phyloP scores from a whole-genome alignment of 64 coral and sea anemone genomes.

The Trachythela sp. region DNA sequence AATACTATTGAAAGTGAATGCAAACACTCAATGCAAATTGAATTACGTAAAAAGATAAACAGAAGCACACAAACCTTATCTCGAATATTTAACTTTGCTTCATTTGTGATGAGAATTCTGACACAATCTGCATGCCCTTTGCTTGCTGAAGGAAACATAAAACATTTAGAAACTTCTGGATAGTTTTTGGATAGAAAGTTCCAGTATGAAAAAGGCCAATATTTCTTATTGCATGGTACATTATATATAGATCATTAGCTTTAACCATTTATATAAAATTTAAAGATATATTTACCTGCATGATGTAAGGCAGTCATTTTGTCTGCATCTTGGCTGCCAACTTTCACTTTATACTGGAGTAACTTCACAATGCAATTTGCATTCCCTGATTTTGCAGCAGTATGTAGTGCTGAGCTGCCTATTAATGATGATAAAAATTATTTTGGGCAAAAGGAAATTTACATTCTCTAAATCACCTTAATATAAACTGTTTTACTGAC shows the following conservation, averaged over 20 bases:
- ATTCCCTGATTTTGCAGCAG: slow-evolving; percentile 33
- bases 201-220: too few species aligned
- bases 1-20: too few species aligned
- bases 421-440: not conserved
- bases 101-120: slow-evolving; percentile 53
- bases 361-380: slow-evolving; percentile 26
- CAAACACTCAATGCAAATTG: too few species aligned
- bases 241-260: too few species aligned
- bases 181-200: too few species aligned
- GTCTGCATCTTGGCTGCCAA: slow-evolving; percentile 32
- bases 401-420: slow-evolving; percentile 49
- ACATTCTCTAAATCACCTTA: not conserved
- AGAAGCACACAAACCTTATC: slow-evolving; percentile 47
- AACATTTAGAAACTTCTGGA: not conserved
- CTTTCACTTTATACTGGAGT: slow-evolving; percentile 29
- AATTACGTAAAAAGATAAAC: not conserved
- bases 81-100: slow-evolving; percentile 57
- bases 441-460: not conserved
- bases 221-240: too few species aligned
- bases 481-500: not conserved
- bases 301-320: slow-evolving; percentile 57
- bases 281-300: not conserved
- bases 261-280: not conserved
- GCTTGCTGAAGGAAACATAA: slow-evolving; percentile 27
- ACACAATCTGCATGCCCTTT: slow-evolving; percentile 60